Conservation (phyloP, 2,113 vertebrate species). For the Trichechus manatus region DNA sequence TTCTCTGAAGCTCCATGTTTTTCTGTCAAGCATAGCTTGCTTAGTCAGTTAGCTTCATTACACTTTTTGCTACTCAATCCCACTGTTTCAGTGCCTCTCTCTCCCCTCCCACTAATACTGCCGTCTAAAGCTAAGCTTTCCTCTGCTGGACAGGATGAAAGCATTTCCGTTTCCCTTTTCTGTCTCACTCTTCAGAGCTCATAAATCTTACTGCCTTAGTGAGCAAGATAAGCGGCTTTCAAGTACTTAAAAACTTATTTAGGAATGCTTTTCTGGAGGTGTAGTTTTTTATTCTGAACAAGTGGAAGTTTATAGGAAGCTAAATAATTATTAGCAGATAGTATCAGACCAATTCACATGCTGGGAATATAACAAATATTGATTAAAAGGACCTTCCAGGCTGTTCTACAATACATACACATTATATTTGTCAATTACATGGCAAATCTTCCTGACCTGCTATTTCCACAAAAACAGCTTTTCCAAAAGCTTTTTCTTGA, state of each 20-base stretch:
- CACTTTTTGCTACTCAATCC: background rate
- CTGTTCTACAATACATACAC: background rate
- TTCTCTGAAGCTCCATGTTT: background rate
- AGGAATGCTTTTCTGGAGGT: background rate
- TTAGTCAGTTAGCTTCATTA: background rate
- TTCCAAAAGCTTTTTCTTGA: background rate
- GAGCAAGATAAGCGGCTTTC: background rate
- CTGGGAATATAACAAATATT: background rate
- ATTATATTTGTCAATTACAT: background rate
- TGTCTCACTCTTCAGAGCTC: background rate
- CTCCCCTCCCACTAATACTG: background rate
- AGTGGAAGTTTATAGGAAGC: background rate
- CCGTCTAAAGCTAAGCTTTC: background rate
- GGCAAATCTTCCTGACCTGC: background rate
- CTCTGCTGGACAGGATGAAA: background rate
- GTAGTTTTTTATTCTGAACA: conserved; percentile 33
- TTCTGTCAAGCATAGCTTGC: background rate
- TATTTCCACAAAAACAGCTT: conserved; percentile 42
- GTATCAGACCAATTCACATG: conserved; percentile 3
- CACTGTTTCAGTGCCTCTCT: background rate
- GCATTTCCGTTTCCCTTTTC: background rate
- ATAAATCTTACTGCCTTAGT: background rate
- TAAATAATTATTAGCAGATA: conserved; percentile 52
- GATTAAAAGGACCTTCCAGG: background rate
- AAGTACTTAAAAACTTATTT: conserved; percentile 27